Evolutionary conservation across 2,888 invertebrate species (phyloP), one percentile per base, ranked within the genome.

Genomic region (Psylliodes chrysocephalus): DNA sequence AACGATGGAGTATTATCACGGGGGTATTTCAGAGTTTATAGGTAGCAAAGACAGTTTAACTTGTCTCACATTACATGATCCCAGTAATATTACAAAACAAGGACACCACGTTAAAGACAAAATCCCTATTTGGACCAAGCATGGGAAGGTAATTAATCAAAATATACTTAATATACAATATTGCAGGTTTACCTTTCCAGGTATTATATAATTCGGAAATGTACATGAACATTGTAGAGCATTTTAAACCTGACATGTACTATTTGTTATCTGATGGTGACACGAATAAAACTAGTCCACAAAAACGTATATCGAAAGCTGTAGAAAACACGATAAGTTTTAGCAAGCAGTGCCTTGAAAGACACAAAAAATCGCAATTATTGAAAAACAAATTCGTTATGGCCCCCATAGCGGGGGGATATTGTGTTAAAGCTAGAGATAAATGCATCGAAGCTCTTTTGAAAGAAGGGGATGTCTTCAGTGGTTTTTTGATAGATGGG

Each of bases 401-500:
- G 83, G 93, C 90, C 63, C 87, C 89, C 2, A 81, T 94, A 53
- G 90, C 90, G 68, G 95, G 94, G n/a, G 91, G 92, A 3, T 72
- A 71, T 44, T 71, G 67, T 78, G 80, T 85, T n/a, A 83, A 85
- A 52, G 87, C 89, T 65, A 86, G 93, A 77, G 84, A 88, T 67
- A 84, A 86, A 54, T 90, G 88, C 54, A 88, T 91, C 12, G 84
- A 88, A 68, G 86, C 87, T 64, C 75, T 89, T 60, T 82, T 90
- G 22, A 82, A 85, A 51, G 82, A 88, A 67, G 82, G 81, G 10
- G 81, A 89, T 15, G 79, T 84, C 60, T 81, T 93, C 55, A 82
- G 83, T 60, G 96, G 96, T 1, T 91, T 90, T 79, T 85, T 94
- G 1, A 86, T 96, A 42, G 93, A 94, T 77, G 95, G 96, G 1